Evolutionary conservation across 2,888 invertebrate genomes (phyloP), one percentile per base, ranked within the genome.

Genomic region (Noctua comes): DNA sequence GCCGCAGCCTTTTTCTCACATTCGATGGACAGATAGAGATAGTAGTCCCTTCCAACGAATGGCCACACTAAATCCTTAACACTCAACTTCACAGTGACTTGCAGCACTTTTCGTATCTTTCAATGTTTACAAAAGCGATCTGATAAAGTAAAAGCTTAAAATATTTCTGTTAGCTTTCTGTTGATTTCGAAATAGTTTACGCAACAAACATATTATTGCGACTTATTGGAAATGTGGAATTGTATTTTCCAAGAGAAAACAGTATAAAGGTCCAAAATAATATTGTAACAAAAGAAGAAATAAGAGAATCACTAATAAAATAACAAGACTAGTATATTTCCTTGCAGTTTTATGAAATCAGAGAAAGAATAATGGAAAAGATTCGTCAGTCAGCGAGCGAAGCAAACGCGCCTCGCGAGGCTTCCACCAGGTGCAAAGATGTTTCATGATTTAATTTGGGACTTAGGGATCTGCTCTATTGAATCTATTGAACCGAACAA

Each of bases 361-460:
- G 90, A 91, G 87, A 89, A 89, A 90, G 88, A 93, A 93, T 94
- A 94, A 94, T 93, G 93, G 93, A 92, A 95, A 93, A 92, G 92
- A 93, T 94, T 94, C 93, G 93, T 94, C 91, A 93, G 93, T 91
- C 90, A 91, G 92, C 88, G 91, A 91, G 91, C 91, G 91, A 92
- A 88, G 93, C 90, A 90, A 92, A 91, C 92, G 91, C 90, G 93
- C 92, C 93, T 92, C 93, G 90, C 91, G 93, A 91, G 93, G 91
- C 89, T 92, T 88, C 93, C 90, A 91, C 93, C 96, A 96, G 96
- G 96, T 96, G 96, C 95, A 93, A 94, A 94, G 95, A 95, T 95
- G 95, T 95, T 95, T 93, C 95, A 95, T 96, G 96, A 97, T 97
- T 96, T 96, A 97, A 97, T 96, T 97, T 96, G 96, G 96, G 96